Base-by-base conservation (phyloP, 1,140 invertebrate genomes). In the Drosophila miranda region DNA sequence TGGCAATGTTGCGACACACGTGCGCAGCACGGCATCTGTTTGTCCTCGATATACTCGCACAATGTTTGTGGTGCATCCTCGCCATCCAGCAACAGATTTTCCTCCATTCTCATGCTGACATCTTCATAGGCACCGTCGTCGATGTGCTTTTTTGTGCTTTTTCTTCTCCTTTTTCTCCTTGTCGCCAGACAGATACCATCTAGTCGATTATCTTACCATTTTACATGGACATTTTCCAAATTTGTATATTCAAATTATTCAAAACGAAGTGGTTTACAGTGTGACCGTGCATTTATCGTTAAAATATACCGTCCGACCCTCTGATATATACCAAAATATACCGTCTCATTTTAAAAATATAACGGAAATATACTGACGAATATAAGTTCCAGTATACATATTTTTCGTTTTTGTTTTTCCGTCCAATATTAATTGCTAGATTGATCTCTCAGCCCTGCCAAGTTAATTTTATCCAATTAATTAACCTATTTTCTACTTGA, bases 31-130 rank as follows among this genome's bases (percentile, higher is more conserved):
- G 95, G 42, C 57, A 28, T 77, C 63, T 66, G 95, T 74, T 96
- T 92, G 46, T 98, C 97, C 91, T 98, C 97, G 48, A 98, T 94
- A 48, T 90, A 90, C 64, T 98, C 93, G 34, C 95, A 97, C n/a
- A 95, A 97, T 74, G 98, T 95, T 90, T 96, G 95, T 6, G 97
- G 97, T 0, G 95, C 96, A 92, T 98, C 96, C 86, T 98, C 97
- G 23, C 94, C 94, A 16, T 93, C 90, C 34, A 93, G 93, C 30
- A 94, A 89, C 6, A 96, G 92, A 60, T 96, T 94, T 46, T 95
- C 91, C 73, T 96, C 94, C 63, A 95, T 93, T 67, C 94, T 94
- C 58, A 94, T 93, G 0, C 94, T 81, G 21, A 94, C 93, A 8
- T 92, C 92, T 6, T 95, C 70, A 81, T 96, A 95, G 28, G 96